Evolutionary conservation across 2,888 invertebrate species (phyloP), one percentile per base, ranked within the genome.

Genomic region (Drosophila paranaensis): DNA sequence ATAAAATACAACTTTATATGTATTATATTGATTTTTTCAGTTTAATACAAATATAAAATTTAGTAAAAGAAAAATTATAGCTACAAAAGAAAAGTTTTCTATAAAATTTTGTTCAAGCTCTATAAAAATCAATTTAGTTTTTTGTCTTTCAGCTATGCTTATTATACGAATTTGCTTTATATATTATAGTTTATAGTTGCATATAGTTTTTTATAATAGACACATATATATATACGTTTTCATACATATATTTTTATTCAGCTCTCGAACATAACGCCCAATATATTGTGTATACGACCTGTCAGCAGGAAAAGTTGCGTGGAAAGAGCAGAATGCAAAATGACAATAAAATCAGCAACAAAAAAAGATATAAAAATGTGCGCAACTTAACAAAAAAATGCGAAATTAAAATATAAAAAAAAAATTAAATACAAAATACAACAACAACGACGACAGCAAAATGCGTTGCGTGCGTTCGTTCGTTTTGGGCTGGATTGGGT

Each of bases 311-410:
- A 57, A 60, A 35, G 33, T 30, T 60, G 13, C 45, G 48, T 73
- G 81, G 84, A 68, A 64, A 68, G 84, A 64, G 48, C 30, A 33
- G 16, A 50, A 35, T 60, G 51, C 82, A 85, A 73, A 73, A 81
- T 86, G 70, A 66, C 77, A 81, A 86, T 80, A 79, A 88, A 82
- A 88, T 74, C 65, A 68, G 62, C 75, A 45, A n/a, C n/a, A 8
- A 14, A 27, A 46, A 46, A 8, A 6, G 3, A 71, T 10, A 33
- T 33, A 68, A 85, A 84, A 82, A 56, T 35, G 43, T 20, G 60
- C 61, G 39, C 60, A 33, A 10, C 33, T 33, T 10, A 65, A 62
- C 56, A 61, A 69, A 56, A 56, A 54, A 63, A 43, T 30, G 60
- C 14, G 45, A 60, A 63, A 45, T 57, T 27, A 69, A 61, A 63